These are phyloP conservation scores for Rhinopithecus roxellana DNA, from an alignment of 2,113 vertebrate species.

Conservation along the genomic window DNA sequence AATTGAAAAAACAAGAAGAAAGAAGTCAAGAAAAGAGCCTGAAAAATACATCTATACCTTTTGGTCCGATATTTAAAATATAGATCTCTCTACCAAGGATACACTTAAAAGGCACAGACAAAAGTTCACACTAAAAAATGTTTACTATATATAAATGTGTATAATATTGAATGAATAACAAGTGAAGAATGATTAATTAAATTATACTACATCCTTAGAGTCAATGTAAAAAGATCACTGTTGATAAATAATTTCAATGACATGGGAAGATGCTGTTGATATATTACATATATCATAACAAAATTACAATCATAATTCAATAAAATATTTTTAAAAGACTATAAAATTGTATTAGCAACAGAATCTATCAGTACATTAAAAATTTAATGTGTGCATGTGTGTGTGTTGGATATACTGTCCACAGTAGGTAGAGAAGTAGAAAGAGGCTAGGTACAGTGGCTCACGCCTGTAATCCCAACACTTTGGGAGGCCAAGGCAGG, in stretches of 20 bases:
- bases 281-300: not conserved
- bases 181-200: conserved; percentile 3
- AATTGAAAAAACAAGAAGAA: too few species aligned
- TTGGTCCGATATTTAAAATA: not conserved
- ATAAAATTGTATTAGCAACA: not conserved
- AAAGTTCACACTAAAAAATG: conserved; percentile 12
- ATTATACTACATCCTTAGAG: not conserved
- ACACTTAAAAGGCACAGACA: not conserved
- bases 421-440: not conserved
- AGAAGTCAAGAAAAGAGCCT: not conserved
- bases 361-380: not conserved
- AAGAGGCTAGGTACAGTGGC: too few species aligned
- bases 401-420: not conserved
- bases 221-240: not conserved
- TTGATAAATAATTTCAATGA: conserved; percentile 22
- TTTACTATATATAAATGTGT: not conserved
- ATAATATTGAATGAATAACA: not conserved
- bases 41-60: not conserved
- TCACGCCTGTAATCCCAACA: too few species aligned
- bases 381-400: not conserved
- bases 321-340: not conserved
- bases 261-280: not conserved
- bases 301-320: not conserved
- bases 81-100: not conserved
- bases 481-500: too few species aligned